Base-by-base conservation (phyloP, 2,113 vertebrate species). In the human (Homo sapiens) region DNA sequence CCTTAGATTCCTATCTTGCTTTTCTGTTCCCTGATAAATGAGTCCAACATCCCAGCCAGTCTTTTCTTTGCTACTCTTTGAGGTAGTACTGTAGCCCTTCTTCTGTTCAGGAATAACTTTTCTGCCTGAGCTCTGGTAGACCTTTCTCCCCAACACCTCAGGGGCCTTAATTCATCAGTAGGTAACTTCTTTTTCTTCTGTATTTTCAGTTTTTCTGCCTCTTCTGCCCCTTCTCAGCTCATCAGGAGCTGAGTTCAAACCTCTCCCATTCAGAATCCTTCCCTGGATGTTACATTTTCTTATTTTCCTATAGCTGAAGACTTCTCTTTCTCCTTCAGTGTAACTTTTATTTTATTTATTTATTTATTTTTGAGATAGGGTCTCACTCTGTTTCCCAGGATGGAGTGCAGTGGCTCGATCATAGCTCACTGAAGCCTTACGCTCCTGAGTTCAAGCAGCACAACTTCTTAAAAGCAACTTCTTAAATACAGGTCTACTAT, bases 181-280 rank as follows among this genome's bases (percentile, higher is more conserved):
- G 72, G 16, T 89, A 70, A 75, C 10, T 3, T 90, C n/a, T 94
- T 90, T 96, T 93, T 89, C 23, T 40, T 91, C 48, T 93, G 4
- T 76, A 50, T 70, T 72, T 80, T 94, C 38, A 73, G 16, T 90
- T 90, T 92, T 95, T 84, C n/a, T 92, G 9, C 8, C 45, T 80
- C 9, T 66, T 96, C 57, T 87, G 4, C 66, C 30, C 30, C 55
- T 64, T 80, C 82, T 94, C 52, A 90, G n/a, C 43, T 93, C 20
- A 64, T 90, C 32, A 94, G 84, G 48, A 61, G 64, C 66, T 68
- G 66, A 68, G 8, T 32, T 78, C 32, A 75, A 3, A 6, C 73
- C 2, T 73, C 17, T 93, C 45, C 6, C 22, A 35, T 78, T 95
- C 32, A 40, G 5, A 75, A 82, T 90, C 61, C 18, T 96, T 90